Evolutionary conservation across 1,140 invertebrate genomes (phyloP), one percentile per base, ranked within the genome.

Genomic region (Heliothis subflexa): DNA sequence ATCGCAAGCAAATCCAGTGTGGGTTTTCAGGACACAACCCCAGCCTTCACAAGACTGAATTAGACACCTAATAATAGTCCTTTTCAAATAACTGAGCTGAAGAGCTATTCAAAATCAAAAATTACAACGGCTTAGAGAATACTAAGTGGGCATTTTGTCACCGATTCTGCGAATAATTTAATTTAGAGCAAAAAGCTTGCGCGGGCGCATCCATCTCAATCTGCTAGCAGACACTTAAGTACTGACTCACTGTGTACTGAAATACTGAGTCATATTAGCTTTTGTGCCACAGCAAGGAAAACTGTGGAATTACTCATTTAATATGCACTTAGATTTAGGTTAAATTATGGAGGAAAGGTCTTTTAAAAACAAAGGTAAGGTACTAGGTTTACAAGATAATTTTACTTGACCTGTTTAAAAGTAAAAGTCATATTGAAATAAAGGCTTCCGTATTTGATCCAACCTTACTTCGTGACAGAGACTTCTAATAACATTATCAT

Each of bases 181-280:
- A 78, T 81, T 81, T 78, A 78, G 76, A 81, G 55, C 72, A 78
- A 81, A 81, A 78, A 78, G 21, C 62, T 16, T 50, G 49, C 71
- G 74, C 11, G 33, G 47, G 66, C 49, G 62, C 84, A 88, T 88
- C 84, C 82, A 87, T 88, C 87, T 86, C 83, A 87, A 88, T 87
- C 85, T 82, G 83, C 78, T 80, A 81, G 75, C 33, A 66, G 12
- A 50, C 75, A 71, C 77, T 84, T 76, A 80, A 79, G 64, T 64
- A 81, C 74, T 80, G 83, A 88, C 74, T 83, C 78, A 78, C 40
- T 45, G 45, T 9, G 16, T 18, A 12, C 25, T 25, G 21, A 25
- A 25, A 0, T 16, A 64, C n/a, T 47, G 61, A 64, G 33, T 64
- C 61, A 64, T 45, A 45, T n/a, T 12, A 9, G 45, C 16, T 11